These are phyloP conservation scores for Taenioides sp. DNA, from an alignment of 2,797 vertebrate species.

Conservation along the genomic window DNA sequence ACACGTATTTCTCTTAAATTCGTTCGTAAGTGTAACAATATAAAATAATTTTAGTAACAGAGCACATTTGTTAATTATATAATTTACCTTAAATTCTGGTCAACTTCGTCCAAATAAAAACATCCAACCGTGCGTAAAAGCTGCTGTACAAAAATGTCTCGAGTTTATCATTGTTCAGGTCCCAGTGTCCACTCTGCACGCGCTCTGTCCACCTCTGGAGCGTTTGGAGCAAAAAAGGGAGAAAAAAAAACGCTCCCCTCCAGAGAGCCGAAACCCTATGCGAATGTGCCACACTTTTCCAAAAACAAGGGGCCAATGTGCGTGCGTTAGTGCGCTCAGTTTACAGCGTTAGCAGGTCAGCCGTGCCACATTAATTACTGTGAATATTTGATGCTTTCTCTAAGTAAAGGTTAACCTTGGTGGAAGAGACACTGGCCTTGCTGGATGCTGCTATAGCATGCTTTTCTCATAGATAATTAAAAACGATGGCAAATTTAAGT, in stretches of 20 bases:
- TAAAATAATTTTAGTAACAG: background rate
- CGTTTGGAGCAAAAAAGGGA: conserved; percentile 2
- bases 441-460: too few species aligned
- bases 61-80: background rate
- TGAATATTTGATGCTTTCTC: conserved; percentile 27
- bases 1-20: background rate
- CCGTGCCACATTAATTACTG: conserved; percentile 15
- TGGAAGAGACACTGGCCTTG: background rate
- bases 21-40: background rate
- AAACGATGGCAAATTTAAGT: background rate
- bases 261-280: conserved; percentile 7
- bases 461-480: background rate
- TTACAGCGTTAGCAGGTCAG: conserved; percentile 2
- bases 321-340: conserved; percentile 8
- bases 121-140: background rate
- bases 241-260: background rate
- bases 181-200: background rate
- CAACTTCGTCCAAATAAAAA: background rate
- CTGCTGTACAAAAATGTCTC: background rate
- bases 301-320: conserved; percentile 7
- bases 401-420: conserved; percentile 13
- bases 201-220: background rate
- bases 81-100: background rate
- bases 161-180: background rate
- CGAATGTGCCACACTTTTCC: background rate